Base-by-base conservation (phyloP, 1,140 invertebrate genomes). In the Scaptomyza montana region DNA sequence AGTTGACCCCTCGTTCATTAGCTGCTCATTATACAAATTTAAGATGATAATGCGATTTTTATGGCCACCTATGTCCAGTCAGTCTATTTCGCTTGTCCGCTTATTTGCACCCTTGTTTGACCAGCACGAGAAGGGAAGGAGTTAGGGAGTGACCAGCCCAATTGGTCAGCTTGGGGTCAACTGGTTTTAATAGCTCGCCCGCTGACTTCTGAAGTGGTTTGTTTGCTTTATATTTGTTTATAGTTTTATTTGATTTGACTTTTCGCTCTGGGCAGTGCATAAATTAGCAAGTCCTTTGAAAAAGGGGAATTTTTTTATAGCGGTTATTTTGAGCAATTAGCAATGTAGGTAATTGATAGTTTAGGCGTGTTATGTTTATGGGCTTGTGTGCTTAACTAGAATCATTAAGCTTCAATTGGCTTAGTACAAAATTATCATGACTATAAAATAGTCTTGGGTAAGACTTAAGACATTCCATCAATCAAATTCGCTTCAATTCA, bases 11-110 rank as follows among this genome's bases (percentile, higher is more conserved):
- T 61, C 21, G 56, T 12, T 68, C 68, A 16, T 16, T 16, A 16
- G 16, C 16, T 16, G 16, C 16, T 16, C 16, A 78, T 87, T 82
- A 89, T 59, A 67, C 60, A 59, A 56, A 61, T 70, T 77, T 76
- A 21, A 78, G 71, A 69, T 87, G 84, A 87, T 89, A 89, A 89
- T 82, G 72, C 60, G 79, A 74, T 78, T 79, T 80, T 80, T 77
- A 81, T 87, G 36, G 69, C 1, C 73, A 75, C 63, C 70, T 56
- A 55, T 70, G 69, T 47, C 54, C 45, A 67, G 39, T 56, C 39
- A 2, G 36, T 39, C 36, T 9, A 0, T 9, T 39, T 39, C 3
- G 30, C 30, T 10, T 39, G 10, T 39, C 36, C 10, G 43, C 45
- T 47, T 25, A 62, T 81, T 60, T 65, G 61, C 82, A 77, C 84